Percentiles rank a stretch among this genome's conserved stretches.
phyloP scores from a whole-genome alignment of 2,888 invertebrate genomes.

The Chrysolina americana region DNA sequence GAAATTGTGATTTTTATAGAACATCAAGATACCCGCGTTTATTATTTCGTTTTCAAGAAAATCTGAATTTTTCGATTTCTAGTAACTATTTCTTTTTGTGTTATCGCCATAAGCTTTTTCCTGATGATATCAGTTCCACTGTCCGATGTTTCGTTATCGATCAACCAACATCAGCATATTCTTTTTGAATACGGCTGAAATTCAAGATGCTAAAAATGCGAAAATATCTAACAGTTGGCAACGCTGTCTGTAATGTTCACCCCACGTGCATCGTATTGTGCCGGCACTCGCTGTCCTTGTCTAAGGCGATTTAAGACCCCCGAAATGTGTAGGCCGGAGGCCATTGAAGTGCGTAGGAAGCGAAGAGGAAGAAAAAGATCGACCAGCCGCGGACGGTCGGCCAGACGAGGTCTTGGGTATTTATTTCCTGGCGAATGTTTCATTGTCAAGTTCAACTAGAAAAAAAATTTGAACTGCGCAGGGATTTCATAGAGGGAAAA shows the following conservation, averaged over 20 bases:
- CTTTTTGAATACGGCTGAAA: too few relatives aligned
- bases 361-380: slow-evolving; percentile 20
- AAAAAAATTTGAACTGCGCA: background rate
- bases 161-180: too few relatives aligned
- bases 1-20: too few relatives aligned
- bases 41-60: too few relatives aligned
- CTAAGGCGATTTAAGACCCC: slow-evolving; percentile 10
- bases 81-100: too few relatives aligned
- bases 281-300: slow-evolving; percentile 14
- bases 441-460: slow-evolving; percentile 9
- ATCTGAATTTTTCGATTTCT: too few relatives aligned
- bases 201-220: too few relatives aligned
- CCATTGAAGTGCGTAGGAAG: slow-evolving; percentile 22
- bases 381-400: slow-evolving; percentile 7
- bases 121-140: too few relatives aligned
- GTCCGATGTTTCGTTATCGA: too few relatives aligned
- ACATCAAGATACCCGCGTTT: too few relatives aligned
- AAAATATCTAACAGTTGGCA: background rate
- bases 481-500: background rate
- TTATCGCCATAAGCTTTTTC: too few relatives aligned
- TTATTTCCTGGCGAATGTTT: slow-evolving; percentile 9
- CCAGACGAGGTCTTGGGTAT: slow-evolving; percentile 6
- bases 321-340: slow-evolving; percentile 16
- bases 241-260: slow-evolving; percentile 12
- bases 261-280: slow-evolving; percentile 19